Conservation (phyloP, 2,888 invertebrate species). For the Dendrolimus houi region DNA sequence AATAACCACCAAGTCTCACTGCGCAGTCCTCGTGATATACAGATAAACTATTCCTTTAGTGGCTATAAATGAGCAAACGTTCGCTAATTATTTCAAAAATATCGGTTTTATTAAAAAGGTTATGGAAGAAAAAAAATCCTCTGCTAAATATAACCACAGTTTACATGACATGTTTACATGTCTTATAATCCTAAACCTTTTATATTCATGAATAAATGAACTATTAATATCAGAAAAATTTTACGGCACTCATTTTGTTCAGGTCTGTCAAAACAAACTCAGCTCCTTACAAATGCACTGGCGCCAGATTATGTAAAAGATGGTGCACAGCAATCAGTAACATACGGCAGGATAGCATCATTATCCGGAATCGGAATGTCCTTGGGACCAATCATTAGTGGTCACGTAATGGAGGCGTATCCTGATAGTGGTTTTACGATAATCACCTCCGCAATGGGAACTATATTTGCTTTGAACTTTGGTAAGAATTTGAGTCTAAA, state of each 20-base stretch:
- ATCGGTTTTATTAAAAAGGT: too few species aligned
- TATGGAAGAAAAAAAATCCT: too few species aligned
- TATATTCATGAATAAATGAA: too few species aligned
- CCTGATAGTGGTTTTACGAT: slow-evolving; percentile 66
- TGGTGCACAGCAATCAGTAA: slow-evolving; percentile 53
- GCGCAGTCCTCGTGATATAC: too few species aligned
- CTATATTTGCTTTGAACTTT: slow-evolving; percentile 27
- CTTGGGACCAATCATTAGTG: slow-evolving; percentile 78
- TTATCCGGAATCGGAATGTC: slow-evolving; percentile 78
- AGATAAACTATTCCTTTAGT: too few species aligned
- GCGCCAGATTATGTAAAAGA: slow-evolving; percentile 72
- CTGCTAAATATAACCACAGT: too few species aligned
- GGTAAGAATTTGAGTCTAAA: slow-evolving; percentile 17
- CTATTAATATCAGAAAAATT: too few species aligned
- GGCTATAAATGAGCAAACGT: too few species aligned
- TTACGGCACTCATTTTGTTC: slow-evolving; percentile 9
- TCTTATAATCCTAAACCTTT: too few species aligned
- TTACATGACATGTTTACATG: too few species aligned
- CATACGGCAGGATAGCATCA: slow-evolving; percentile 76
- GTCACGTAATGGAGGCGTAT: slow-evolving; percentile 68
- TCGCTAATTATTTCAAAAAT: too few species aligned
- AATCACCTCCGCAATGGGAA: slow-evolving; percentile 37
- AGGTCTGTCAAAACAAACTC: slow-evolving; percentile 81
- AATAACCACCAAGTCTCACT: too few species aligned
- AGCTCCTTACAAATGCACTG: slow-evolving; percentile 75